Conservation (phyloP, 92 coral and sea anemone species). For the Heteractis magnifica region DNA sequence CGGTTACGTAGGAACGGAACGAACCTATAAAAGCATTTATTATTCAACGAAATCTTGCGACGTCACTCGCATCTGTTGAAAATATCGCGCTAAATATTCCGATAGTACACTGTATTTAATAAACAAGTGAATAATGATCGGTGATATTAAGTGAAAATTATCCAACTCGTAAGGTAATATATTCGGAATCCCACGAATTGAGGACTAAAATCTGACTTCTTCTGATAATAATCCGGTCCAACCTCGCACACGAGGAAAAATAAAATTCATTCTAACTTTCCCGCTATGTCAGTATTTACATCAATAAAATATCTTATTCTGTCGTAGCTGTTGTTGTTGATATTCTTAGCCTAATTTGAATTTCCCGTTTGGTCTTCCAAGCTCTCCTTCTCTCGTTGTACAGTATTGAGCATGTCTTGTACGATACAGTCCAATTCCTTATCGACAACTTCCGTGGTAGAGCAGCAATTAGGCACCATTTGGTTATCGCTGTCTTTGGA, state of each 20-base stretch:
- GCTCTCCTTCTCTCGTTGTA: constrained; percentile 65
- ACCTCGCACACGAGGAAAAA: background rate
- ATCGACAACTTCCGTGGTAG: constrained; percentile 57
- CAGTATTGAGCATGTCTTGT: constrained; percentile 65
- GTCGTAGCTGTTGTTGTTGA: background rate
- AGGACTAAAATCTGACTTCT: background rate
- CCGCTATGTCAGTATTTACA: background rate
- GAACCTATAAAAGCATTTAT: background rate
- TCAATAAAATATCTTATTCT: background rate
- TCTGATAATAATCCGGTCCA: background rate
- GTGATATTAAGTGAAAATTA: background rate
- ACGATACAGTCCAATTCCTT: constrained; percentile 69
- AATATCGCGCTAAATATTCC: background rate
- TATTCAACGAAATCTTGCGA: background rate
- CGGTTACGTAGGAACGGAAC: background rate
- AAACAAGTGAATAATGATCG: background rate
- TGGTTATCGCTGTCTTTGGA: constrained; percentile 12
- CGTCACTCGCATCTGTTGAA: background rate
- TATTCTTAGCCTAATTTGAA: background rate
- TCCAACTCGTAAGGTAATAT: background rate
- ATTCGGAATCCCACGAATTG: background rate
- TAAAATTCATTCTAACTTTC: background rate
- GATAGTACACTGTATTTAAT: background rate
- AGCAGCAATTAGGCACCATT: constrained; percentile 12
- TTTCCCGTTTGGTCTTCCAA: constrained; percentile 31